Percentiles rank a stretch among this genome's conserved stretches.
Conservation (phyloP, 1,140 invertebrate genomes). For the Coenobita brevimanus region DNA sequence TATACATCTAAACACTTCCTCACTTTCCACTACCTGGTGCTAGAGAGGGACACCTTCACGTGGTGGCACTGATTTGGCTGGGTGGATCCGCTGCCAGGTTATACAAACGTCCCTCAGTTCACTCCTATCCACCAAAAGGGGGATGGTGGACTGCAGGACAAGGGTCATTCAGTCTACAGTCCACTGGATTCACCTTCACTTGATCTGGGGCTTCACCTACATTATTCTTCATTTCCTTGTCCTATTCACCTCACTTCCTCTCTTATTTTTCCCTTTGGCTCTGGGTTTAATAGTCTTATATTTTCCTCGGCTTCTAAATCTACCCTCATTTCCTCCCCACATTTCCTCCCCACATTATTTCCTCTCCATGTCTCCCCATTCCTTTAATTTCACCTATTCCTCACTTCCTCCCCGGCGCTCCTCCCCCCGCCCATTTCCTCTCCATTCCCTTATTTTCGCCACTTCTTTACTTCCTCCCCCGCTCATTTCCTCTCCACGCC, state of each 20-base stretch:
- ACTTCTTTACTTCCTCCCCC: background rate
- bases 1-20: too few species aligned
- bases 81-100: too few species aligned
- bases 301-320: background rate
- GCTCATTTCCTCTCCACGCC: too few species aligned
- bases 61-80: too few species aligned
- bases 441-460: background rate
- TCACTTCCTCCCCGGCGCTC: background rate
- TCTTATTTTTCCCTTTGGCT: background rate
- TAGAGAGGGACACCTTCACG: too few species aligned
- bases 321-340: background rate
- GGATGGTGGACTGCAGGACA: too few species aligned
- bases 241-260: background rate
- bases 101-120: too few species aligned
- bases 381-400: background rate
- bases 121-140: too few species aligned
- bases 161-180: too few species aligned
- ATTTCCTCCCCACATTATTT: background rate
- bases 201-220: background rate
- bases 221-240: background rate
- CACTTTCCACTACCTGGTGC: too few species aligned
- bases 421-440: background rate
- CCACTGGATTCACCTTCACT: too few species aligned
- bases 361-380: background rate
- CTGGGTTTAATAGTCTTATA: background rate